These are phyloP conservation scores for Brachionichthys hirsutus DNA, from an alignment of 2,113 vertebrate genomes.

Conservation along the genomic window DNA sequence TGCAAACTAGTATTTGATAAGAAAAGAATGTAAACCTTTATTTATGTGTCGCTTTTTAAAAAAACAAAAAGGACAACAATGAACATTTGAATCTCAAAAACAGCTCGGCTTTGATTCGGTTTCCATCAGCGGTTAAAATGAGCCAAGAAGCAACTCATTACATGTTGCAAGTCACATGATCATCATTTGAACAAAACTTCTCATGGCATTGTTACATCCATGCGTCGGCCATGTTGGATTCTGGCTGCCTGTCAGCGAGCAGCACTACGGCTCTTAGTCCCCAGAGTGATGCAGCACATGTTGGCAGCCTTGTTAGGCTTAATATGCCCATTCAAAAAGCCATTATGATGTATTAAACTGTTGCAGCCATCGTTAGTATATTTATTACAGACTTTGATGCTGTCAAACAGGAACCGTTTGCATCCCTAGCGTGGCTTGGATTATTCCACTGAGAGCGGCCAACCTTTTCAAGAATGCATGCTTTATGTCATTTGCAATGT, in stretches of 20 bases:
- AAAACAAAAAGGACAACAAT: too few relatives aligned
- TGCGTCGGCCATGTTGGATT: not conserved
- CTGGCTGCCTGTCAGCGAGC: not conserved
- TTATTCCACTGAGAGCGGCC: conserved; percentile 43
- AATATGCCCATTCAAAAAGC: conserved; percentile 38
- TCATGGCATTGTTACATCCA: not conserved
- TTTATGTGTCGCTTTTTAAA: too few relatives aligned
- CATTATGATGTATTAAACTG: conserved; percentile 31
- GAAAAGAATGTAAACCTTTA: too few relatives aligned
- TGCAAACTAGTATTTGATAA: too few relatives aligned
- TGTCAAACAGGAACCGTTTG: conserved; percentile 33
- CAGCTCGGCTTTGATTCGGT: too few relatives aligned
- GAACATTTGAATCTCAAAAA: too few relatives aligned
- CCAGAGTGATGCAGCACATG: conserved; percentile 46
- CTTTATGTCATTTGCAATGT: conserved; percentile 22
- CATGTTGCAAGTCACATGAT: too few relatives aligned
- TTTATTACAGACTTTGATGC: conserved; percentile 24
- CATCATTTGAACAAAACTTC: not conserved
- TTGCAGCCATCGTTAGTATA: conserved; percentile 37
- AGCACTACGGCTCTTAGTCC: conserved; percentile 31
- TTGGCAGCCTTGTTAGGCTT: conserved; percentile 16
- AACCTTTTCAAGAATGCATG: conserved; percentile 34
- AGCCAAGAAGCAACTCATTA: not conserved
- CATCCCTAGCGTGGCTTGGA: conserved; percentile 26
- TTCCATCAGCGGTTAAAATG: too few relatives aligned